Percentiles rank a stretch among this genome's conserved stretches.
phyloP scores from a whole-genome alignment of 2,888 invertebrate genomes.

The Cephus nigrinus region DNA sequence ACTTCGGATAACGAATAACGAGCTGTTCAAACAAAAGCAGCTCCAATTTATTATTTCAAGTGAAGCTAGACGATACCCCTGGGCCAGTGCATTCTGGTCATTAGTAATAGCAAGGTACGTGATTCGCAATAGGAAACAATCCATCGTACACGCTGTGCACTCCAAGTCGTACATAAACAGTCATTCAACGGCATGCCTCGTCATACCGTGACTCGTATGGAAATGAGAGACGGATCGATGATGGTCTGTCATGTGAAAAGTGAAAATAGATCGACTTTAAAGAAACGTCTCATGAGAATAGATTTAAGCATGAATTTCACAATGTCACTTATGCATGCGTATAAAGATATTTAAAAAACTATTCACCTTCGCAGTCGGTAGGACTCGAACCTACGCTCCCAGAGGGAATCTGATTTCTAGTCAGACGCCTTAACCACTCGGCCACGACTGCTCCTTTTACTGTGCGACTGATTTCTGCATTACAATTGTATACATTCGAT shows the following conservation, averaged over 20 bases:
- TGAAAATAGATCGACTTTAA: neutral
- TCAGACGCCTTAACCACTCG: conserved; percentile 91
- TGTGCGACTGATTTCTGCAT: neutral
- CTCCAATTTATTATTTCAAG: neutral
- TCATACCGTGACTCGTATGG: neutral
- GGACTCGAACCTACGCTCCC: conserved; percentile 92
- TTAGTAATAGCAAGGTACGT: conserved; percentile 21
- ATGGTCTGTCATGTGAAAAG: neutral
- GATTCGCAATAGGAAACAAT: conserved; percentile 14
- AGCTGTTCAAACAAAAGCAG: conserved; percentile 1
- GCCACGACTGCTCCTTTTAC: conserved; percentile 76
- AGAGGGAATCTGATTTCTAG: conserved; percentile 92
- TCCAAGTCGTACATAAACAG: neutral
- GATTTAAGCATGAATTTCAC: neutral
- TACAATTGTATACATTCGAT: neutral
- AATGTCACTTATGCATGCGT: neutral
- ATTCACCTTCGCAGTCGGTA: conserved; percentile 77
- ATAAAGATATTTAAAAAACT: neutral
- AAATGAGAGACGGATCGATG: neutral
- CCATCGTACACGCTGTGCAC: conserved; percentile 1
- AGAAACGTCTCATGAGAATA: too few species aligned
- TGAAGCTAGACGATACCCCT: neutral
- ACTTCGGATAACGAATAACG: conserved; percentile 1
- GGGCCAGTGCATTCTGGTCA: conserved; percentile 17
- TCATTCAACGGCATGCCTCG: neutral